These are phyloP conservation scores for Xenentodon cancila DNA, from an alignment of 2,797 vertebrate genomes.

Conservation along the genomic window DNA sequence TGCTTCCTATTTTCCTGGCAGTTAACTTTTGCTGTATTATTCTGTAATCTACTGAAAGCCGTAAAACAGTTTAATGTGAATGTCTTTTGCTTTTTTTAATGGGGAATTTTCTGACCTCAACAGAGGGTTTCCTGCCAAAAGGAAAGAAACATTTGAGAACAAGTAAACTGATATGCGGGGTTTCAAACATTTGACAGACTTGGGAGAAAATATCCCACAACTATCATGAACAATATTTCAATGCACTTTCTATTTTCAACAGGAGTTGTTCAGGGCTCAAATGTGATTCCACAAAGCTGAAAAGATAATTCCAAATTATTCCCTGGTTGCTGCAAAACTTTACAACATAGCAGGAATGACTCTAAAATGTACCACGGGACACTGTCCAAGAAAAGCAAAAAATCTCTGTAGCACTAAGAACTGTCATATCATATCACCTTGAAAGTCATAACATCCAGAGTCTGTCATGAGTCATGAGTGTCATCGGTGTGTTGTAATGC, in stretches of 20 bases:
- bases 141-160: constrained; percentile 27
- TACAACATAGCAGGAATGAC: constrained; percentile 33
- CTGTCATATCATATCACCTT: constrained; percentile 53
- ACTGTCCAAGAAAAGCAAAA: constrained; percentile 55
- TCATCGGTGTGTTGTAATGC: constrained; percentile 59
- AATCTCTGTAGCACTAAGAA: constrained; percentile 35
- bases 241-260: constrained; percentile 41
- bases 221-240: constrained; percentile 53
- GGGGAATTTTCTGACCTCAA: constrained; percentile 59
- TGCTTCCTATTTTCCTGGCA: constrained; percentile 12
- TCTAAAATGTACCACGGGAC: constrained; percentile 27
- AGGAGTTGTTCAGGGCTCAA: constrained; percentile 29
- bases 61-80: constrained; percentile 32
- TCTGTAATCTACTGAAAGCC: constrained; percentile 29
- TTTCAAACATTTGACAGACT: constrained; percentile 42
- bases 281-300: constrained; percentile 50
- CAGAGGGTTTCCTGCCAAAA: constrained; percentile 26
- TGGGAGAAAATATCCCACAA: constrained; percentile 49
- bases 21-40: constrained; percentile 24
- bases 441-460: constrained; percentile 50
- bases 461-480: constrained; percentile 57
- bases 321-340: constrained; percentile 30
- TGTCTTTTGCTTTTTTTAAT: constrained; percentile 22
- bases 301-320: constrained; percentile 48
- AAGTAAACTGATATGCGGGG: constrained; percentile 36